Evolutionary conservation across 2,113 vertebrate genomes (phyloP), one percentile per base, ranked within the genome.

Genomic region (Psephotus haematonotus): DNA sequence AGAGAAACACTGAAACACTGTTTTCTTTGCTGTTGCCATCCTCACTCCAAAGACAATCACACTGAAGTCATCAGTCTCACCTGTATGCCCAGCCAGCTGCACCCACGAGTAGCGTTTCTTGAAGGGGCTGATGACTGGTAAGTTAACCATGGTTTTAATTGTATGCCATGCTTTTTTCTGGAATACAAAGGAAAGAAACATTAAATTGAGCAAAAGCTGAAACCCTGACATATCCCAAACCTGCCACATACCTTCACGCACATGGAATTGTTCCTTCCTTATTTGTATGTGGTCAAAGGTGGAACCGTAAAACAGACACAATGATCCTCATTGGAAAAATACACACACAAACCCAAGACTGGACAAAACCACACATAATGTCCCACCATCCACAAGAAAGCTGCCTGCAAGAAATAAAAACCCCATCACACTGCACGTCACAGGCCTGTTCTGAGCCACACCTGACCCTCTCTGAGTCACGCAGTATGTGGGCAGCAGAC

Each of bases 31-130:
- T 83, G 69, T 47, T 72, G 47, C 35, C 50, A 83, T 75, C 31
- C 49, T 68, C 12, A 8, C 17, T 82, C 23, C 44, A 68, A 47
- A 57, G 43, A 49, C 24, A 89, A 86, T 65, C 13, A 72, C 37
- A 50, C 2, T n/a, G 46, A 86, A 68, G 75, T 49, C 4, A 46
- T 5, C 4, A 35, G 20, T 80, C 95, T 90, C 95, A 99, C 99
- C 99, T 98, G 99, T 99, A 94, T 99, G 99, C 17, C 99, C 99
- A 8, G 99, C 99, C 69, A 99, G 97, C 95, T 99, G 99, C 86
- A 99, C 99, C 99, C 99, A 99, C 19, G 98, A 98, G 41, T 99
- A 97, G 65, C 99, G 99, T 94, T 97, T 99, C 97, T 98, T 99
- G 93, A 99, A 99, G 39, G 98, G 98, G 22, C 98, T 98, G 41